Base-by-base conservation (phyloP, 2,888 invertebrate genomes). In the Cephus spinipes region DNA sequence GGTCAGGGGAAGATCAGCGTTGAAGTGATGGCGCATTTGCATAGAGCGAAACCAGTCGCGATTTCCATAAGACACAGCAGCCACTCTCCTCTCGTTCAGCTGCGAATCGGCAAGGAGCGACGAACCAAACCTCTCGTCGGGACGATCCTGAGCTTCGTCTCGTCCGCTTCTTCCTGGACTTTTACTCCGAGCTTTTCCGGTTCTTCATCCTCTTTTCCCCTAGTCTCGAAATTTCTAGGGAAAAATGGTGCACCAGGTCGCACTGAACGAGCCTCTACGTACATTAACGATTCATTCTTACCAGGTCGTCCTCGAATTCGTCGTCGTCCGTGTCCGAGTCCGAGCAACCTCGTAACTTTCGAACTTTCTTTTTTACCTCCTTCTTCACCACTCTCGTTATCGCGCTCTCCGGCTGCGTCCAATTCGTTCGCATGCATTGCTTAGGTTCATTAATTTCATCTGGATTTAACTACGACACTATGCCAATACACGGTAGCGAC, bases 241-340 rank as follows among this genome's bases (percentile, higher is more conserved):
- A 15, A 40, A 15, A 6, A 40, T 1, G 40, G 40, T 40, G 15
- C 15, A 15, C 40, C 40, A 15, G 40, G 40, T 6, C 40, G 15
- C 40, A 15, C 40, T 6, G 15, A 40, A 40, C 40, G 40, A 40
- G 3, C 40, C 40, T 40, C 40, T 40, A 40, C 40, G 40, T 40
- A 40, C 4, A 6, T 15, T 40, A 40, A 40, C 40, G 40, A 40
- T 40, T 40, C 40, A 11, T 12, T 69, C 93, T 95, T 95, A 96
- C 96, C 96, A 96, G 93, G 92, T 95, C 95, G 83, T 94, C 95
- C 79, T 93, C 94, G 89, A 94, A 94, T 87, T 94, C 94, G 86
- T 94, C 95, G 81, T 94, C 94, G 75, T 94, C 94, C 83, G 94
- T 94, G 84, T 94, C 94, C 74, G 93, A 93, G 84, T 92, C 92